A percentile compares a stretch with the other conserved stretches of the same genome.
phyloP scores from a whole-genome alignment of 2,113 vertebrate genomes.

The Pseudopodoces humilis region DNA sequence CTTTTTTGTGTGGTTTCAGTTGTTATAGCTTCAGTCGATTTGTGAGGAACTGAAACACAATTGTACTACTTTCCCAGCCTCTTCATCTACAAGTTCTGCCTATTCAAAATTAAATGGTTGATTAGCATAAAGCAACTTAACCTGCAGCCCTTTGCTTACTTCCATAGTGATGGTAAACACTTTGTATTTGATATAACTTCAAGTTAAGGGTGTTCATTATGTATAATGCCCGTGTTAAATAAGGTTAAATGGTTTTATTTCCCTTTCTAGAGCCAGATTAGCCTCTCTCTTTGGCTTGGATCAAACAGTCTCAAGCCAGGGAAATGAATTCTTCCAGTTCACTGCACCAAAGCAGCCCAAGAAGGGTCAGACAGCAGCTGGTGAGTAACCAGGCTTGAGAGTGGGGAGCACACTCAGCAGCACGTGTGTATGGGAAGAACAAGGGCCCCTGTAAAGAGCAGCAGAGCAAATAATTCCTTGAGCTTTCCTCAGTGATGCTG shows the following conservation, averaged over 20 bases:
- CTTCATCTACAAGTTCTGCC: neutral
- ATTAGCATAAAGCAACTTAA: neutral
- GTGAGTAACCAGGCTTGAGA: conserved; percentile 61
- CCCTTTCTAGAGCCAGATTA: conserved; percentile 83
- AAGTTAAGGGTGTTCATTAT: neutral
- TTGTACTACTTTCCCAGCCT: neutral
- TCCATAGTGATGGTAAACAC: neutral
- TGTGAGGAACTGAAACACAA: conserved; percentile 1
- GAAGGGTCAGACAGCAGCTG: conserved; percentile 77
- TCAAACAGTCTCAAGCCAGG: conserved; percentile 77
- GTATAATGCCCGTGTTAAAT: accelerated
- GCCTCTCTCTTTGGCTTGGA: conserved; percentile 93
- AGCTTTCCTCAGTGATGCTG: accelerated
- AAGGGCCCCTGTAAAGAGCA: neutral
- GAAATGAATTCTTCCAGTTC: conserved; percentile 96
- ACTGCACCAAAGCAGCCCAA: conserved; percentile 95
- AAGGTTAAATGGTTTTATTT: neutral
- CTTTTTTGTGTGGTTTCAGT: neutral
- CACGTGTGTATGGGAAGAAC: neutral
- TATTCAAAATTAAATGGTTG: neutral
- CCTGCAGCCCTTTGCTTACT: neutral
- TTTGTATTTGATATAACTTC: neutral
- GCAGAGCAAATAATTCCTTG: neutral
- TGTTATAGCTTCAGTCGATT: neutral
- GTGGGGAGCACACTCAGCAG: neutral